phyloP scores from a whole-genome alignment of 2,797 vertebrate genomes.

The Trichosurus vulpecula region DNA sequence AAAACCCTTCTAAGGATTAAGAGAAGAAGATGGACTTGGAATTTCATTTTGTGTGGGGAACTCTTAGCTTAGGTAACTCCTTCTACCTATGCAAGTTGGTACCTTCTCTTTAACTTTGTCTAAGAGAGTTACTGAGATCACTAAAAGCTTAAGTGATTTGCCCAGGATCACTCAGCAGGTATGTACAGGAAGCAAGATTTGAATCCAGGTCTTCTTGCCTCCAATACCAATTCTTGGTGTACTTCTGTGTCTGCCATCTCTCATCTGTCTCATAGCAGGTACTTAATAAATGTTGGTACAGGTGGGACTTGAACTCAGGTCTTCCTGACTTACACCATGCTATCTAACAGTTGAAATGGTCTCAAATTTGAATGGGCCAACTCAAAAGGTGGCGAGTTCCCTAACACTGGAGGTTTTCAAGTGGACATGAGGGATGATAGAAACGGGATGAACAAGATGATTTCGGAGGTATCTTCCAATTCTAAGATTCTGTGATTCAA shows the following conservation, averaged over 20 bases:
- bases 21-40: background rate
- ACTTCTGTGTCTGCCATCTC: background rate
- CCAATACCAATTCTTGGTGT: background rate
- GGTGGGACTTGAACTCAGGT: background rate
- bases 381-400: background rate
- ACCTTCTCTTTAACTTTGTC: background rate
- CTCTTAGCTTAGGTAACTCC: background rate
- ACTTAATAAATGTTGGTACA: background rate
- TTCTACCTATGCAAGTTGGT: background rate
- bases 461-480: background rate
- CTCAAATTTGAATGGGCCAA: background rate
- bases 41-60: background rate
- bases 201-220: background rate
- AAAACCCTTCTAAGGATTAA: background rate
- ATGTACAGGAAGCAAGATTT: background rate
- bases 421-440: background rate
- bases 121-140: background rate
- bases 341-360: background rate
- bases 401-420: background rate
- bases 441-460: background rate
- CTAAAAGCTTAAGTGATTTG: background rate
- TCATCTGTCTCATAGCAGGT: background rate
- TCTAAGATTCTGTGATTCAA: background rate
- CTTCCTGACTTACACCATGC: background rate
- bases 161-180: background rate